These are phyloP conservation scores for Drosophila longiperda DNA, from an alignment of 2,888 invertebrate species.

Conservation along the genomic window DNA sequence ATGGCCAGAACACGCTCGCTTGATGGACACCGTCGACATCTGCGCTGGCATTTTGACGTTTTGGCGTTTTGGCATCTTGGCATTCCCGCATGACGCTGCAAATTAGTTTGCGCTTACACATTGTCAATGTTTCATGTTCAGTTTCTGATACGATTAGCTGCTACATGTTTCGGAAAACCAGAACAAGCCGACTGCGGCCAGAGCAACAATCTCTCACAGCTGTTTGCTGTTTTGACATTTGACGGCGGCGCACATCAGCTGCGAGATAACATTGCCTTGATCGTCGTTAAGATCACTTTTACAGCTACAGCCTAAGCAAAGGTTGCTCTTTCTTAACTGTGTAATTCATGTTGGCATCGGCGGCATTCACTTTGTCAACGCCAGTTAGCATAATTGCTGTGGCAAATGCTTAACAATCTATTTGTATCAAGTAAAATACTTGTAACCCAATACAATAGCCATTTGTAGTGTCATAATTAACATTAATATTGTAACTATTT, in stretches of 20 bases:
- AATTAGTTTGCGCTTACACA: conserved; percentile 52
- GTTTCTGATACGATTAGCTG: conserved; percentile 64
- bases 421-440: not conserved
- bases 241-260: conserved; percentile 38
- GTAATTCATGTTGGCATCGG: conserved; percentile 47
- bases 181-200: conserved; percentile 21
- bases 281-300: conserved; percentile 62
- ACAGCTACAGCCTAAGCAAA: conserved; percentile 22
- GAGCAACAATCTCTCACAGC: conserved; percentile 19
- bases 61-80: conserved; percentile 28
- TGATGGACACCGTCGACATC: conserved; percentile 38
- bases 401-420: conserved; percentile 62
- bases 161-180: conserved; percentile 49
- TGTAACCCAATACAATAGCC: not conserved
- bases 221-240: conserved; percentile 69
- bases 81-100: conserved; percentile 43
- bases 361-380: conserved; percentile 68
- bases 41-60: conserved; percentile 35
- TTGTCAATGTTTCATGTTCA: conserved; percentile 50
- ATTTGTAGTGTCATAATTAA: conserved; percentile 31
- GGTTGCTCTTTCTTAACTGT: conserved; percentile 24
- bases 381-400: conserved; percentile 50
- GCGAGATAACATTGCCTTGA: conserved; percentile 63
- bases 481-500: not conserved
- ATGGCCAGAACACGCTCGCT: conserved; percentile 2